Base-by-base conservation (phyloP, 2,888 invertebrate genomes). In the Microctonus hyperodae region DNA sequence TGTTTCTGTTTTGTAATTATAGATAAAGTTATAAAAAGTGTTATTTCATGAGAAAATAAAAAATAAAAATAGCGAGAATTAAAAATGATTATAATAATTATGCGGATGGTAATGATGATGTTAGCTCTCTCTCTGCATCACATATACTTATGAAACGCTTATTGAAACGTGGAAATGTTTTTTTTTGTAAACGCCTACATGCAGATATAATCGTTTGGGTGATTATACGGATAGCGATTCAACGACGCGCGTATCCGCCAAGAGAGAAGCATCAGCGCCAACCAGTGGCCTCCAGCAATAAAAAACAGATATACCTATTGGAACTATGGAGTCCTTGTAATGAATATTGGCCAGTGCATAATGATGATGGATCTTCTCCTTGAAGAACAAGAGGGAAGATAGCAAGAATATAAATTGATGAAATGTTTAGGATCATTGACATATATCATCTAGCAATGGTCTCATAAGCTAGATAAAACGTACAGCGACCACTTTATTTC, bases 211-310 rank as follows among this genome's bases (percentile, higher is more conserved):
- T 63, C 55, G 40, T 63, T 22, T 63, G 51, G 22, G 40, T 63
- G 37, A 63, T 63, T 63, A 44, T 44, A 56, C 55, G 55, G 63
- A 40, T 55, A 53, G 23, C 31, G n/a, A 33, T 10, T 44, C 63
- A 63, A 20, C 53, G 63, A 63, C 55, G 40, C 63, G 55, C 55
- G 55, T 63, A 63, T 55, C 62, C 55, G 63, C 31, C 37, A 28
- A 16, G 44, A 20, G 28, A 44, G 10, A 44, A 44, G 16, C 7
- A n/a, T n/a, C 44, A 44, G 44, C 16, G n/a, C n/a, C n/a, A 44
- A 16, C 44, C 16, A 20, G 9, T n/a, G 51, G 25, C 51, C 51
- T 23, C 51, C 13, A 51, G 7, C 5, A 25, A 25, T 23, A 11
- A 23, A 25, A 7, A 44, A 44, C 7, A 25, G 5, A 16, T 16